These are phyloP conservation scores for Hippoglossus stenolepis DNA, from an alignment of 2,113 vertebrate genomes.

Conservation along the genomic window DNA sequence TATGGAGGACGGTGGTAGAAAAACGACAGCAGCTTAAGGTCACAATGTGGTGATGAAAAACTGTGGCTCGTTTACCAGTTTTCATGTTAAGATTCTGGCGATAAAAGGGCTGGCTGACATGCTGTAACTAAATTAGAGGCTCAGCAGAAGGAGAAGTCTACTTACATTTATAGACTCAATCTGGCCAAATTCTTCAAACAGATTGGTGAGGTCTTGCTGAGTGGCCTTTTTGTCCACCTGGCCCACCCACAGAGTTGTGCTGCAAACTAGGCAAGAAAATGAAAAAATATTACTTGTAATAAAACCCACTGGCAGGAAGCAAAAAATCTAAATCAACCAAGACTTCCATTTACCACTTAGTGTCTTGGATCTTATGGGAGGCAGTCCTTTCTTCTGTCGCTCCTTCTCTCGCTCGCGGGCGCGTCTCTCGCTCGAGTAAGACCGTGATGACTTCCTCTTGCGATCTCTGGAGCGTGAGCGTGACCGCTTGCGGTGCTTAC, in stretches of 20 bases:
- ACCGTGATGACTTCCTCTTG: conserved; percentile 94
- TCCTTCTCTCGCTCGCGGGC: conserved; percentile 96
- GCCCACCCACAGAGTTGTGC: conserved; percentile 98
- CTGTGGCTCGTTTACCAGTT: accelerated
- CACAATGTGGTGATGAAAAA: conserved; percentile 11
- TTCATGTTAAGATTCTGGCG: not conserved
- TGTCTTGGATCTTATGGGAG: conserved; percentile 93
- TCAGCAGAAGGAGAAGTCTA: conserved; percentile 7
- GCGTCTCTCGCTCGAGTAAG: conserved; percentile 94
- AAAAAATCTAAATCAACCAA: not conserved
- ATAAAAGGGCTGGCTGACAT: conserved; percentile 4
- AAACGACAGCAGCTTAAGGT: not conserved
- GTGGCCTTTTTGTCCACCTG: conserved; percentile 99
- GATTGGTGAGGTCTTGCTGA: conserved; percentile 97
- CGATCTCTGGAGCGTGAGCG: conserved; percentile 95
- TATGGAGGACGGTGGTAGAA: not conserved
- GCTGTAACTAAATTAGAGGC: not conserved
- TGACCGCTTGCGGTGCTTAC: conserved; percentile 95
- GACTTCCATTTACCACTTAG: conserved; percentile 86
- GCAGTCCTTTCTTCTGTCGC: conserved; percentile 96
- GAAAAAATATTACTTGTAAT: not conserved
- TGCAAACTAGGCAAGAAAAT: conserved; percentile 87
- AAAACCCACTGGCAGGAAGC: not conserved
- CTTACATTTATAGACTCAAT: conserved; percentile 99
- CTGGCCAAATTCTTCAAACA: conserved; percentile 99